Evolutionary conservation across 2,888 invertebrate genomes (phyloP).

Genomic region (Meta bourneti): DNA sequence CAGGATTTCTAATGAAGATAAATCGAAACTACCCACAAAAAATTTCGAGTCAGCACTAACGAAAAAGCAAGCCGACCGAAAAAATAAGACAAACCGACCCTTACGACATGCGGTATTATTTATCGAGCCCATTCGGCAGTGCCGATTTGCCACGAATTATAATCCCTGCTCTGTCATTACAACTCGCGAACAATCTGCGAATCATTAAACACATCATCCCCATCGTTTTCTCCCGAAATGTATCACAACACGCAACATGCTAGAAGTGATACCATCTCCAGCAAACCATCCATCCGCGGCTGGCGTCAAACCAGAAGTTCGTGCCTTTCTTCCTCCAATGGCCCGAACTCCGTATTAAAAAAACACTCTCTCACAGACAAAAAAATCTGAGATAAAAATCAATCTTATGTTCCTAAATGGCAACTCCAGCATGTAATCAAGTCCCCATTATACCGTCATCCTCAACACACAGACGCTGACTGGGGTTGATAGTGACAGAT

Average conservation of each 20-base stretch:
- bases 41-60: too few species aligned
- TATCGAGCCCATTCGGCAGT: background rate
- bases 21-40: too few species aligned
- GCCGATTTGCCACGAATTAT: slow-evolving; percentile 29
- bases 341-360: slow-evolving; percentile 10
- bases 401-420: slow-evolving; percentile 57
- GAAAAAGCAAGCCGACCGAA: background rate
- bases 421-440: slow-evolving; percentile 57
- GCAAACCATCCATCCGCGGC: slow-evolving; percentile 23
- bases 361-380: slow-evolving; percentile 14
- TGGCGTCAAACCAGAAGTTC: slow-evolving; percentile 18
- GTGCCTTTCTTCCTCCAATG: slow-evolving; percentile 27
- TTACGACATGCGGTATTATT: background rate
- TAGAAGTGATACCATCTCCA: slow-evolving; percentile 26
- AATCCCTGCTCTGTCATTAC: slow-evolving; percentile 26
- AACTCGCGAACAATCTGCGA: slow-evolving; percentile 31
- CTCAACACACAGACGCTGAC: background rate
- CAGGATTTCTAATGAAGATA: too few species aligned
- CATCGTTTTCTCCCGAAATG: slow-evolving; percentile 25
- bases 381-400: slow-evolving; percentile 60
- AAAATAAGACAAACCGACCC: background rate
- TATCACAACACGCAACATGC: slow-evolving; percentile 39
- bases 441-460: slow-evolving; percentile 35
- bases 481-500: slow-evolving; percentile 59
- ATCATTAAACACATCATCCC: slow-evolving; percentile 45